A percentile compares a stretch with the other conserved stretches of the same genome.
Evolutionary conservation across 2,888 invertebrate genomes (phyloP).

Genomic region (Nomada ferruginata): DNA sequence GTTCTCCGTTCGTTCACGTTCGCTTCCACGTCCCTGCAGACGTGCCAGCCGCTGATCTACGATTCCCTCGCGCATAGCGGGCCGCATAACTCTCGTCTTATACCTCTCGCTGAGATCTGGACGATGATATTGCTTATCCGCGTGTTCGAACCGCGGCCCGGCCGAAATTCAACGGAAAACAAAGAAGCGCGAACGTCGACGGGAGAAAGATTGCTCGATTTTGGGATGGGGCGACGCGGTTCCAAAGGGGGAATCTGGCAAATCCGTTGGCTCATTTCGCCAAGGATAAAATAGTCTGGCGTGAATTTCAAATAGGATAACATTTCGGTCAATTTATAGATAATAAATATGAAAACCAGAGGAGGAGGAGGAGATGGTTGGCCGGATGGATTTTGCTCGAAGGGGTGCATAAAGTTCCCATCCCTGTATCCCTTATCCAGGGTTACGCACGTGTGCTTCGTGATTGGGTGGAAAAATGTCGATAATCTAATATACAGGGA

Average conservation of each 20-base stretch:
- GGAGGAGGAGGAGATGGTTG: background rate
- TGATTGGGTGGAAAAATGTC: conserved; percentile 28
- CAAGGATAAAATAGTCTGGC: conserved; percentile 45
- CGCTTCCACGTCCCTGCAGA: conserved; percentile 82
- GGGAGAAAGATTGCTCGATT: conserved; percentile 59
- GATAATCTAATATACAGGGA: background rate
- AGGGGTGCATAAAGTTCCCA: conserved; percentile 55
- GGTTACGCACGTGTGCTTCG: conserved; percentile 16
- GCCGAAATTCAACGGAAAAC: conserved; percentile 54
- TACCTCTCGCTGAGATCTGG: conserved; percentile 75
- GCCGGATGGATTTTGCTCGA: conserved; percentile 28
- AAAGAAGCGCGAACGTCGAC: conserved; percentile 30
- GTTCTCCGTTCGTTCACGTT: conserved; percentile 71
- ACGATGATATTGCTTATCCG: conserved; percentile 74
- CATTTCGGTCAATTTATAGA: conserved; percentile 56
- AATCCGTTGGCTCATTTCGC: conserved; percentile 32
- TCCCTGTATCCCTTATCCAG: conserved; percentile 23
- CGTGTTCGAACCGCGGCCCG: conserved; percentile 66
- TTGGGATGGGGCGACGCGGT: conserved; percentile 12
- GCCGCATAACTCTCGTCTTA: conserved; percentile 80
- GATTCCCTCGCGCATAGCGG: conserved; percentile 83
- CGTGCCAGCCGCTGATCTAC: conserved; percentile 82
- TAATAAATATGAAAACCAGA: conserved; percentile 45
- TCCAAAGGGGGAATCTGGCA: conserved; percentile 7
- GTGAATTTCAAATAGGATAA: conserved; percentile 59